Evolutionary conservation across 2,888 invertebrate genomes (phyloP).

Genomic region (Dendrolimus houi): DNA sequence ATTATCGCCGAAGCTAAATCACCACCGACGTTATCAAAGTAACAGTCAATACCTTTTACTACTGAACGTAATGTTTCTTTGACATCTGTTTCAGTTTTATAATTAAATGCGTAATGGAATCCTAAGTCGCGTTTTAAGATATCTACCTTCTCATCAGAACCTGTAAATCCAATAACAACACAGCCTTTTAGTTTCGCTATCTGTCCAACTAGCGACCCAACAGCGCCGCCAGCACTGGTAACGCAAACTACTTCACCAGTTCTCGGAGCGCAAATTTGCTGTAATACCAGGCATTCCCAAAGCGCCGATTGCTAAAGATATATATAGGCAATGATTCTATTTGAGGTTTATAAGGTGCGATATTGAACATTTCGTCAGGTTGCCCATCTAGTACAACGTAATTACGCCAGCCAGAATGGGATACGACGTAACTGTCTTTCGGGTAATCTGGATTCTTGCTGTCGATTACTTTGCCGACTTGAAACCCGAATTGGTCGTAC

Average conservation of each 20-base stretch:
- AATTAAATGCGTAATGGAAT: slow-evolving; percentile 81
- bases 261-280: slow-evolving; percentile 77
- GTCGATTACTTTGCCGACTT: slow-evolving; percentile 71
- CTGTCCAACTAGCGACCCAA: slow-evolving; percentile 82
- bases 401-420: slow-evolving; percentile 79
- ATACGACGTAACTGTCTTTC: slow-evolving; percentile 73
- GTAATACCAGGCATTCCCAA: slow-evolving; percentile 78
- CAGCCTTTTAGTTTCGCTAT: slow-evolving; percentile 70
- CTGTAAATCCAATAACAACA: slow-evolving; percentile 68
- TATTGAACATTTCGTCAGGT: slow-evolving; percentile 25
- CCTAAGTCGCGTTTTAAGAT: slow-evolving; percentile 77
- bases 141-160: slow-evolving; percentile 78
- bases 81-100: slow-evolving; percentile 73
- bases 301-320: slow-evolving; percentile 74
- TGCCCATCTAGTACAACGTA: slow-evolving; percentile 40
- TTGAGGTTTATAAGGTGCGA: slow-evolving; percentile 50
- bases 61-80: slow-evolving; percentile 69
- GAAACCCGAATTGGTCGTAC: slow-evolving; percentile 37
- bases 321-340: slow-evolving; percentile 59
- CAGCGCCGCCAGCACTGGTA: slow-evolving; percentile 81
- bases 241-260: slow-evolving; percentile 80
- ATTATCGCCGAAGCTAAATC: slow-evolving; percentile 71
- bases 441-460: slow-evolving; percentile 77
- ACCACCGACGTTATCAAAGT: slow-evolving; percentile 39
- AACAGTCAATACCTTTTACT: slow-evolving; percentile 78